Percentiles rank a stretch among this genome's conserved stretches.
Conservation (phyloP, 1,140 invertebrate genomes). For the Drosophila willistoni region DNA sequence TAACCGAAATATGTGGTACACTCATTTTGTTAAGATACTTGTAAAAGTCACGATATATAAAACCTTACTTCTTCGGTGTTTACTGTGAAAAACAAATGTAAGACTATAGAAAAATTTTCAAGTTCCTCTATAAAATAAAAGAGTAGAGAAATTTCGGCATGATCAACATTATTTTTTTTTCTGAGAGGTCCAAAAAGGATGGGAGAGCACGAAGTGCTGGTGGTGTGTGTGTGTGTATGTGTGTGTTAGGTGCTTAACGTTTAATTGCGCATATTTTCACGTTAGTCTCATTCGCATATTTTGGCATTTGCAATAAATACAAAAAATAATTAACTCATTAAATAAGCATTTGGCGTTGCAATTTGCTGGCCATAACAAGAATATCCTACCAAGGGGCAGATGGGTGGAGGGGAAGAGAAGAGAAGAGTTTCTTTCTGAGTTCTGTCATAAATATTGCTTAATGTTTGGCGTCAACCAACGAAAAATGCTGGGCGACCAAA, state of each 20-base stretch:
- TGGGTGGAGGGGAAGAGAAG: not conserved
- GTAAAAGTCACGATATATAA: too few species aligned
- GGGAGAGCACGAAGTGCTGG: not conserved
- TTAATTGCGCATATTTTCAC: conserved; percentile 74
- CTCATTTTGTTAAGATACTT: not conserved
- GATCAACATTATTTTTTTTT: too few species aligned
- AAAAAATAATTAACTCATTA: conserved; percentile 81
- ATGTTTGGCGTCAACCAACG: conserved; percentile 53
- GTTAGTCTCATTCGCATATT: conserved; percentile 59
- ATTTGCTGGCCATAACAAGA: conserved; percentile 42
- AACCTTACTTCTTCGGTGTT: too few species aligned
- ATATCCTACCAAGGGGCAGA: not conserved
- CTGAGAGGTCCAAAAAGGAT: not conserved
- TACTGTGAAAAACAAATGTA: too few species aligned
- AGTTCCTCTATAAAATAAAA: too few species aligned
- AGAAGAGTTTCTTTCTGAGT: not conserved
- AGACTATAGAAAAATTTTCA: too few species aligned
- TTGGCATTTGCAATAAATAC: conserved; percentile 70
- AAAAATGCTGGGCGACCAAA: not conserved
- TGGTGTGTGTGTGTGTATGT: not conserved
- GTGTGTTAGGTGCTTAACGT: conserved; percentile 37
- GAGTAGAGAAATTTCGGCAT: not conserved
- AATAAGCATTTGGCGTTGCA: conserved; percentile 78
- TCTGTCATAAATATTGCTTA: conserved; percentile 77
- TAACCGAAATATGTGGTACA: not conserved